These are phyloP conservation scores for Coenonympha arcania DNA, from an alignment of 2,888 invertebrate species.

Conservation along the genomic window DNA sequence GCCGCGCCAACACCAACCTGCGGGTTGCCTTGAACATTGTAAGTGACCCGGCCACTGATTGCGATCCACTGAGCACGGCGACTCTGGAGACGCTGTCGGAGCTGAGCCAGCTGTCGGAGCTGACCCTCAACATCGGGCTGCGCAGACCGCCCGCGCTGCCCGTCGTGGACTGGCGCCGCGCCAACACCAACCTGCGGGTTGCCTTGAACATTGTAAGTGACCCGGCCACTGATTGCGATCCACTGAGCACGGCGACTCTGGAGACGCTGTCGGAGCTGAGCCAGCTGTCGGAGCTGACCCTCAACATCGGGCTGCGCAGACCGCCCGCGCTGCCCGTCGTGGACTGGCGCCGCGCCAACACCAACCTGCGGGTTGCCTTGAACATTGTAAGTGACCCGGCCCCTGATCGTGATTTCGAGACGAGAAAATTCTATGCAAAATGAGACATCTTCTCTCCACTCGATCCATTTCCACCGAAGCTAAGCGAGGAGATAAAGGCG, in stretches of 20 bases:
- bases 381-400: slow-evolving; percentile 62
- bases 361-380: slow-evolving; percentile 38
- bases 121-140: slow-evolving; percentile 45
- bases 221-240: too few species aligned
- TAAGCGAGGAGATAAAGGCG: too few species aligned
- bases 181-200: slow-evolving; percentile 36
- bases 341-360: slow-evolving; percentile 41
- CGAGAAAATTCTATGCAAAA: too few species aligned
- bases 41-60: too few species aligned
- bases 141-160: slow-evolving; percentile 28
- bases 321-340: slow-evolving; percentile 30
- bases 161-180: slow-evolving; percentile 41
- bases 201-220: slow-evolving; percentile 56
- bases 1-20: slow-evolving; percentile 29
- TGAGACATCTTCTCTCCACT: too few species aligned
- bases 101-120: slow-evolving; percentile 36
- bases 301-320: slow-evolving; percentile 40
- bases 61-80: slow-evolving; percentile 42
- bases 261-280: slow-evolving; percentile 42
- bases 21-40: slow-evolving; percentile 52
- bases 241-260: slow-evolving; percentile 40
- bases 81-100: slow-evolving; percentile 42
- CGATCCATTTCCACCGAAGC: too few species aligned
- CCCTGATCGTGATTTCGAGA: too few species aligned
- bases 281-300: slow-evolving; percentile 38